Evolutionary conservation across 2,888 invertebrate genomes (phyloP).

Genomic region (Diogma glabrata): DNA sequence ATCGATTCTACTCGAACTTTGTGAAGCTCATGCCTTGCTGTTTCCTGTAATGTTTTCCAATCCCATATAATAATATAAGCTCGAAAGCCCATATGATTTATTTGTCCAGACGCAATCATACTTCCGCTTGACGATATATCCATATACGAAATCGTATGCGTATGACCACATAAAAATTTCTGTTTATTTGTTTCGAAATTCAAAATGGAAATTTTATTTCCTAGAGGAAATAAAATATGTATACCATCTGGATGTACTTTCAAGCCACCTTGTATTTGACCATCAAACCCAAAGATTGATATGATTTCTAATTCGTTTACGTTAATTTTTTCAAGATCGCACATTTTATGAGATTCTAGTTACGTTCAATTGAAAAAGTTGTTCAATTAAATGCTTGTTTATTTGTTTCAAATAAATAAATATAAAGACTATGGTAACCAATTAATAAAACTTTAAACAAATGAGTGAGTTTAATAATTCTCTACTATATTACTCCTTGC

Average conservation of each 20-base stretch:
- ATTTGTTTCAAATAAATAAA: too few species aligned
- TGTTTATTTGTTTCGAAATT: slow-evolving; percentile 58
- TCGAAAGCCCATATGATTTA: slow-evolving; percentile 83
- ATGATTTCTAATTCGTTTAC: slow-evolving; percentile 51
- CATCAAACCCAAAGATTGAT: slow-evolving; percentile 73
- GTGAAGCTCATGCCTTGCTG: slow-evolving; percentile 69
- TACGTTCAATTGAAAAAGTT: too few species aligned
- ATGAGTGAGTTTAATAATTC: too few species aligned
- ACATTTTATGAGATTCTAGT: slow-evolving; percentile 17
- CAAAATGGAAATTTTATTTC: slow-evolving; percentile 64
- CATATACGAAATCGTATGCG: slow-evolving; percentile 64
- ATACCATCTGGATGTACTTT: slow-evolving; percentile 59
- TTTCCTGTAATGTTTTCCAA: slow-evolving; percentile 48
- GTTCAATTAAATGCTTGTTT: too few species aligned
- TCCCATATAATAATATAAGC: slow-evolving; percentile 82
- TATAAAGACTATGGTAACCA: too few species aligned
- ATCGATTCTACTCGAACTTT: slow-evolving; percentile 77
- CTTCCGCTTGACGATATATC: slow-evolving; percentile 66
- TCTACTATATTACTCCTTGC: too few species aligned
- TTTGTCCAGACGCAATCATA: slow-evolving; percentile 79
- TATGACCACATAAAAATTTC: slow-evolving; percentile 65
- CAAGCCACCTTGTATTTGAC: slow-evolving; percentile 45
- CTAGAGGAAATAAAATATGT: slow-evolving; percentile 65
- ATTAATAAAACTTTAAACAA: too few species aligned
- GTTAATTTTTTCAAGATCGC: slow-evolving; percentile 32